A percentile compares a stretch with the other conserved stretches of the same genome.
Conservation (phyloP, 2,113 vertebrate genomes). For the Lutjanus erythropterus region DNA sequence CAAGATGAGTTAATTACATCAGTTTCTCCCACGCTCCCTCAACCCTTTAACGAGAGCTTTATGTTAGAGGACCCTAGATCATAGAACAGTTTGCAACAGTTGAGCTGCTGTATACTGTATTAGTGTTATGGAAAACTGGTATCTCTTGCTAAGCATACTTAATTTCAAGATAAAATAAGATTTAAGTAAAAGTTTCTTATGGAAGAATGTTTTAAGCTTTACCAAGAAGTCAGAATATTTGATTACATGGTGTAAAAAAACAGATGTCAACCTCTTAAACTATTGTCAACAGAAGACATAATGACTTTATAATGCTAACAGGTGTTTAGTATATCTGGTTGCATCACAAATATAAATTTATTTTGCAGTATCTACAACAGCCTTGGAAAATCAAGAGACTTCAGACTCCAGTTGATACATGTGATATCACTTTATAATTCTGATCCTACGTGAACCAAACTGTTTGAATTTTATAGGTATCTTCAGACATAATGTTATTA, state of each 20-base stretch:
- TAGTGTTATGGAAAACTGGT: constrained; percentile 10
- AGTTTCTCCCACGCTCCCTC: constrained; percentile 57
- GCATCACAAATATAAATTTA: neutral
- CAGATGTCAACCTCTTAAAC: neutral
- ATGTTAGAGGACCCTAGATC: constrained; percentile 24
- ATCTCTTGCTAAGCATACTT: neutral
- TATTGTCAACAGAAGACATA: neutral
- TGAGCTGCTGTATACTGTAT: neutral
- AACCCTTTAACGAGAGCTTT: constrained; percentile 39
- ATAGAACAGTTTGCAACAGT: constrained; percentile 6
- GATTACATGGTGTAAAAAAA: neutral
- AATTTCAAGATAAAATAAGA: neutral
- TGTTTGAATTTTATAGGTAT: neutral
- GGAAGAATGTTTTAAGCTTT: too few relatives aligned
- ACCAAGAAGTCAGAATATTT: neutral
- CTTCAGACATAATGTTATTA: neutral
- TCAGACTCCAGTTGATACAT: neutral
- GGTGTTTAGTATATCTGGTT: neutral
- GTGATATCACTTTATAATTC: neutral
- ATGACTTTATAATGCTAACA: neutral
- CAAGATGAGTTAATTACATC: constrained; percentile 58
- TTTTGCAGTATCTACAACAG: neutral
- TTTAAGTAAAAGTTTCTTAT: neutral
- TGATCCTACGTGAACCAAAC: neutral
- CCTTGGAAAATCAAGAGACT: neutral